phyloP scores from a whole-genome alignment of 2,113 vertebrate genomes.

The Pollachius pollachius region DNA sequence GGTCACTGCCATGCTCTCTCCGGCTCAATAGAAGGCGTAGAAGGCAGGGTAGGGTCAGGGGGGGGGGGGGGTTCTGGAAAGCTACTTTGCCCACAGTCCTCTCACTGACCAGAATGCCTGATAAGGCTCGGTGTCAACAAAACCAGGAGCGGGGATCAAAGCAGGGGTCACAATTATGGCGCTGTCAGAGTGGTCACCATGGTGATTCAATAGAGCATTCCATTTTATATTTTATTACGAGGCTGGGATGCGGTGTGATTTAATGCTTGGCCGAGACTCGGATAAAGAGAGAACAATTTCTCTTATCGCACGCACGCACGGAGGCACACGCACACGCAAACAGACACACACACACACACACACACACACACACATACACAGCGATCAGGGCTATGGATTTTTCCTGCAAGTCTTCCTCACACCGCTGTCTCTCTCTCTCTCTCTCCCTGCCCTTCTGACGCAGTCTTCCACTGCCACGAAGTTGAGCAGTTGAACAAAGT shows the following conservation, averaged over 20 bases:
- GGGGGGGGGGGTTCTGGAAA: conserved; percentile 73
- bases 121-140: conserved; percentile 84
- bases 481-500: conserved; percentile 62
- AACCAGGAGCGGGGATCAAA: conserved; percentile 79
- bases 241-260: conserved; percentile 78
- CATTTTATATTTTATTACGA: conserved; percentile 83
- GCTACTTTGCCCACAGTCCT: conserved; percentile 77
- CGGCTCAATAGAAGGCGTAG: conserved; percentile 71
- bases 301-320: background rate
- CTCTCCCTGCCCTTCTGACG: conserved; percentile 58
- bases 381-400: conserved; percentile 37
- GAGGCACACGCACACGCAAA: background rate
- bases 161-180: conserved; percentile 77
- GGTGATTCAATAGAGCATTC: conserved; percentile 80
- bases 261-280: conserved; percentile 72
- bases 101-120: conserved; percentile 86
- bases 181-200: conserved; percentile 81
- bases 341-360: no score
- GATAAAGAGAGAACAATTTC: conserved; percentile 27
- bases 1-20: conserved; percentile 61
- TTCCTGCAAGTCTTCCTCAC: conserved; percentile 41
- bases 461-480: conserved; percentile 53
- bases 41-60: conserved; percentile 42
- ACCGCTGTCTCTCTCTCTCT: conserved; percentile 31
- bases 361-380: no score